Evolutionary conservation across 2,888 invertebrate species (phyloP), one percentile per base, ranked within the genome.

Genomic region (Drosophila meridionalis): DNA sequence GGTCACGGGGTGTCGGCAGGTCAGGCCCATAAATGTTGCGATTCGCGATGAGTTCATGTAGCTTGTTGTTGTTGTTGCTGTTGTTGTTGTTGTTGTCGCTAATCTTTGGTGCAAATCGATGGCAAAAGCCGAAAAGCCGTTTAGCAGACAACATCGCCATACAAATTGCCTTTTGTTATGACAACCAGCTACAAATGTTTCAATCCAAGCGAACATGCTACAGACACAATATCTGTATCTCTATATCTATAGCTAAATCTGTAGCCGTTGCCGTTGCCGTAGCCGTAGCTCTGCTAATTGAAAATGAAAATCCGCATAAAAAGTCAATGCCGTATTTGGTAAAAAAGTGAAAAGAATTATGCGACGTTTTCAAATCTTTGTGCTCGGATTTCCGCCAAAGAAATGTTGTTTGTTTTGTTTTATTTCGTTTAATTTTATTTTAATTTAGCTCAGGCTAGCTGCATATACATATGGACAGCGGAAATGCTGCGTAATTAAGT

Each of bases 271-370:
- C 20, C 57, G 48, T 70, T 26, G 53, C 68, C 78, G 59, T 73
- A 45, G 75, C 65, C 53, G 50, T 70, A 20, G 75, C 64, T 50
- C 52, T 58, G 66, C 67, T 74, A 89, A 88, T 79, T 80, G 76
- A 79, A 86, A 87, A 83, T 73, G 79, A 82, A 71, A 73, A 76
- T 73, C 63, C 65, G 59, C 68, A 73, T 59, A 75, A 80, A 78
- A 62, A 65, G 57, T 52, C 76, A 69, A 69, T 59, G 53, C 87
- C 88, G 69, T 78, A 89, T 89, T 89, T 82, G 88, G 89, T 74
- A 64, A 78, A 79, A 84, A 78, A 83, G 87, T 89, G 87, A 87
- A 87, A 87, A 89, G 83, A 86, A 87, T 83, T 78, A 80, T 85
- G 78, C 81, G 87, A 74, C 50, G 72, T 77, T 76, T 80, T 72